Evolutionary conservation across 2,113 vertebrate species (phyloP).

Genomic region (Alligator sinensis): DNA sequence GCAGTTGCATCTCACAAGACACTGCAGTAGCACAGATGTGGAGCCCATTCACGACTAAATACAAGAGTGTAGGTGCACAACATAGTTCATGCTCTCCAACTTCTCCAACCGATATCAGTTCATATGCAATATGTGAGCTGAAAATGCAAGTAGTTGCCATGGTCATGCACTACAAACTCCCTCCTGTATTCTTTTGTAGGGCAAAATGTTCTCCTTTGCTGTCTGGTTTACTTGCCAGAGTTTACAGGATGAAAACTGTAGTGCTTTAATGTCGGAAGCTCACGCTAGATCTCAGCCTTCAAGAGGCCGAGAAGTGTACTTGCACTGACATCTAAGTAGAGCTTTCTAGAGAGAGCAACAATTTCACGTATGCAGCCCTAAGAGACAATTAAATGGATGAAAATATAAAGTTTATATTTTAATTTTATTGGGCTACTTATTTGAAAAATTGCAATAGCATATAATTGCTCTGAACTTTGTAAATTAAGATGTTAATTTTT

Average conservation of each 20-base stretch:
- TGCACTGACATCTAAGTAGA: neutral
- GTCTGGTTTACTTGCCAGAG: neutral
- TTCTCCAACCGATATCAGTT: too few species aligned
- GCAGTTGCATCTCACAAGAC: neutral
- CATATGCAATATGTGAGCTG: too few species aligned
- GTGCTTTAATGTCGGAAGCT: neutral
- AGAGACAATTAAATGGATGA: neutral
- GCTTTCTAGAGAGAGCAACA: neutral
- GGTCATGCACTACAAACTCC: too few species aligned
- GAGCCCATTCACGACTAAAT: neutral
- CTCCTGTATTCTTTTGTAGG: too few species aligned
- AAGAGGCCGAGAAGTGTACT: neutral
- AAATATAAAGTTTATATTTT: neutral
- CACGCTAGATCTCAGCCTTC: too few species aligned
- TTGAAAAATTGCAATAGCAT: fast-evolving
- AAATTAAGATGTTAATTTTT: constrained; percentile 1
- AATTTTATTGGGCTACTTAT: neutral
- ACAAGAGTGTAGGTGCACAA: neutral
- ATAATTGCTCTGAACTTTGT: neutral
- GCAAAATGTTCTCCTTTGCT: neutral
- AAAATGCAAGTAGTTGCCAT: too few species aligned
- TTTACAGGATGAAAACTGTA: neutral
- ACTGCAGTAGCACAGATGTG: neutral
- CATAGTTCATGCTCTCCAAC: neutral
- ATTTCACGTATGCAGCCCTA: neutral